Evolutionary conservation across 2,888 invertebrate genomes (phyloP).

Genomic region (Ctena decussata): DNA sequence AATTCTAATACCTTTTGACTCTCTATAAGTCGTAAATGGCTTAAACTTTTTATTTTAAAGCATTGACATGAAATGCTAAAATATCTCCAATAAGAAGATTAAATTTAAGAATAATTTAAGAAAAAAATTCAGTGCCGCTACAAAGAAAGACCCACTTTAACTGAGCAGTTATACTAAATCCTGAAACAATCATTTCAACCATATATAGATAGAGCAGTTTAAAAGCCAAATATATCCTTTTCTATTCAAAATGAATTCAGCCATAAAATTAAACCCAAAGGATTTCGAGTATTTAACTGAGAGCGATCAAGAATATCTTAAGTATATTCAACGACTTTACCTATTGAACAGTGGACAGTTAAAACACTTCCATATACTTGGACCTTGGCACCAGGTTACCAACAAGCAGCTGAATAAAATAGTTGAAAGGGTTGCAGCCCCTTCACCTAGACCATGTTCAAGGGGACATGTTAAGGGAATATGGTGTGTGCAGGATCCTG

Average conservation of each 20-base stretch:
- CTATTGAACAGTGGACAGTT: constrained; percentile 68
- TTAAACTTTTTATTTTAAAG: background rate
- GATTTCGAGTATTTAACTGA: constrained; percentile 68
- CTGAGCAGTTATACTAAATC: background rate
- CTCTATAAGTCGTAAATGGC: background rate
- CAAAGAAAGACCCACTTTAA: background rate
- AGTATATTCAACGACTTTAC: constrained; percentile 56
- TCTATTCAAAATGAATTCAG: constrained; percentile 53
- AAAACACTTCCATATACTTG: constrained; percentile 70
- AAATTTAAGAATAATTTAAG: too few relatives aligned
- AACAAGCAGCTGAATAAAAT: constrained; percentile 62
- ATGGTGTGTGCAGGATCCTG: constrained; percentile 70
- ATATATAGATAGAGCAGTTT: background rate
- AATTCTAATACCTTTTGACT: background rate
- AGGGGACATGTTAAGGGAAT: constrained; percentile 68
- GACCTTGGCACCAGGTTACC: constrained; percentile 74
- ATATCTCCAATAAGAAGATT: too few relatives aligned
- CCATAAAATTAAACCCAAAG: constrained; percentile 60
- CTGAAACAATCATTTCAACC: background rate
- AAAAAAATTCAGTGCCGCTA: too few relatives aligned
- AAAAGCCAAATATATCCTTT: background rate
- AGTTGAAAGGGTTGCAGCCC: constrained; percentile 66
- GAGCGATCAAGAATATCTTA: constrained; percentile 62
- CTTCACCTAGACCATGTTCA: constrained; percentile 65
- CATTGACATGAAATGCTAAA: too few relatives aligned